These are phyloP conservation scores for Hyles euphorbiae DNA, from an alignment of 1,140 invertebrate genomes.

Conservation along the genomic window DNA sequence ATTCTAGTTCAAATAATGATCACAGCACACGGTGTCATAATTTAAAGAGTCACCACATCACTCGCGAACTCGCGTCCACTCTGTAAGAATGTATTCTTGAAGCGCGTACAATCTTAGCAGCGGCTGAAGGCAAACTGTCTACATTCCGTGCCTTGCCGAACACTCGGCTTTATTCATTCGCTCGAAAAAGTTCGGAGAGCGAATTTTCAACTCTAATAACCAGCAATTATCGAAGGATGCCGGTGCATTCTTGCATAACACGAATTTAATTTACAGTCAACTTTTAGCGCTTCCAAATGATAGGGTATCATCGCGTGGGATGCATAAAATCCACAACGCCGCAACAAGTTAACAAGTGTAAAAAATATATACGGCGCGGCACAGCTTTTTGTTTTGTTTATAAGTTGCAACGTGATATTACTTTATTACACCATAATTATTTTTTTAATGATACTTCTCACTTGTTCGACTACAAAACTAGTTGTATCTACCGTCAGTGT, in stretches of 20 bases:
- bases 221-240: constrained; percentile 1
- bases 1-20: constrained; percentile 2
- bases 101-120: constrained; percentile 5
- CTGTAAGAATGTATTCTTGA: not conserved
- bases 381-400: too few species aligned
- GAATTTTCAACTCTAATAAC: constrained; percentile 19
- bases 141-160: constrained; percentile 13
- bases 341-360: too few species aligned
- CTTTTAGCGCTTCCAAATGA: not conserved
- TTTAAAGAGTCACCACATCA: constrained; percentile 18
- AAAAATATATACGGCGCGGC: too few species aligned
- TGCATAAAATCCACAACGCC: too few species aligned
- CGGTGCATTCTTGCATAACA: constrained; percentile 5
- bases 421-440: too few species aligned
- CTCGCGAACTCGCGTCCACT: constrained; percentile 18
- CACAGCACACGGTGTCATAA: constrained; percentile 19
- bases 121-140: constrained; percentile 27
- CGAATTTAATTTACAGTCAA: not conserved
- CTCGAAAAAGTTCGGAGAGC: constrained; percentile 11
- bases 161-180: constrained; percentile 15
- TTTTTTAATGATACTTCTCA: too few species aligned
- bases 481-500: too few species aligned
- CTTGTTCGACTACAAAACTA: too few species aligned
- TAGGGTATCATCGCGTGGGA: too few species aligned
- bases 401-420: too few species aligned